Evolutionary conservation across 2,113 vertebrate genomes (phyloP).

Genomic region (Ovis canadensis): DNA sequence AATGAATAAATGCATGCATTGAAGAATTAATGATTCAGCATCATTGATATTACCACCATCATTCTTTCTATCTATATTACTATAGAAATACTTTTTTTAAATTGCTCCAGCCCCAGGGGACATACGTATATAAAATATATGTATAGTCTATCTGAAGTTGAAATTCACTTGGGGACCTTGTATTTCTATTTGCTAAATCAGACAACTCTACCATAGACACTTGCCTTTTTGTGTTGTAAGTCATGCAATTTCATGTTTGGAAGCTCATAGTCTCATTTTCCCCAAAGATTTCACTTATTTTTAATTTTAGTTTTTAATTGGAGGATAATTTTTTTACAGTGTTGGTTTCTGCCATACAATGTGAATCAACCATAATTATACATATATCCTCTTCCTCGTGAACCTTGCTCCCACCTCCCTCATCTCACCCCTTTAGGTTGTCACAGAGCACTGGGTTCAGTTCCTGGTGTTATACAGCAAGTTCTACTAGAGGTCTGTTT

Average conservation of each 20-base stretch:
- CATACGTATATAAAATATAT: not conserved
- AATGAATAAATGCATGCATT: not conserved
- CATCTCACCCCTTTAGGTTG: not conserved
- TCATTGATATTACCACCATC: not conserved
- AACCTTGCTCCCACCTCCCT: not conserved
- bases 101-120: not conserved
- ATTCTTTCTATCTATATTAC: not conserved
- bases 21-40: not conserved
- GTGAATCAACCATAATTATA: not conserved
- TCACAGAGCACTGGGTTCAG: not conserved
- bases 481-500: not conserved
- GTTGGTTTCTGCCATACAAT: not conserved
- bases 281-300: not conserved
- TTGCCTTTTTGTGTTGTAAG: not conserved
- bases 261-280: not conserved
- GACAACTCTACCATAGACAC: not conserved
- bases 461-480: not conserved
- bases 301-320: not conserved
- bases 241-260: not conserved
- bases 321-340: not conserved
- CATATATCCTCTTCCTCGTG: not conserved
- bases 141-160: not conserved
- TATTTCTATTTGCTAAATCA: not conserved
- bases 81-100: not conserved
- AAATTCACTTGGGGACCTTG: not conserved